A percentile compares a stretch with the other conserved stretches of the same genome.
phyloP scores from a whole-genome alignment of 1,140 invertebrate genomes.

The Heliconius hewitsoni region DNA sequence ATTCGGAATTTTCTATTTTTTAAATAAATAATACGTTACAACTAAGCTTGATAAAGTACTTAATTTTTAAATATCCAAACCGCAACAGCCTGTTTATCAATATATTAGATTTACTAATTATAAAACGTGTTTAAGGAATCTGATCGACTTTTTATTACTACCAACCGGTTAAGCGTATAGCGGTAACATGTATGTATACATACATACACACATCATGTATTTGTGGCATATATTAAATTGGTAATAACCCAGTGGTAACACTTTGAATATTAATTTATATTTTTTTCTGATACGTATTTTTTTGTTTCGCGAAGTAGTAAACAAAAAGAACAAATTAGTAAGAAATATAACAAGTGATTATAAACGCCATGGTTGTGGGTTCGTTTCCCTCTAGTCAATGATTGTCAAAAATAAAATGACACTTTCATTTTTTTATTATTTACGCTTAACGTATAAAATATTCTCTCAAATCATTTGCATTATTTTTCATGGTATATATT shows the following conservation, averaged over 20 bases:
- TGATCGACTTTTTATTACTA: constrained; percentile 31
- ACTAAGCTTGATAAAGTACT: background rate
- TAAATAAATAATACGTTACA: background rate
- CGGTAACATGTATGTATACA: background rate
- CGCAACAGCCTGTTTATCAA: background rate
- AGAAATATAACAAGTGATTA: background rate
- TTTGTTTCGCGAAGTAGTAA: background rate
- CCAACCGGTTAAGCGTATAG: background rate
- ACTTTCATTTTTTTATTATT: no score
- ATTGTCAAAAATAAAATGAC: no score
- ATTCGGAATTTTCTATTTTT: no score
- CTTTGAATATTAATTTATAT: background rate
- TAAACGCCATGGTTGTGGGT: background rate
- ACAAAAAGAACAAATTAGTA: background rate
- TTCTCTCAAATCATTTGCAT: no score
- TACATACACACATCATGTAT: background rate
- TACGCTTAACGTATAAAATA: no score
- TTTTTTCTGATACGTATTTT: background rate
- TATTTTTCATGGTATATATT: no score
- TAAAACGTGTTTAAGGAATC: constrained; percentile 31
- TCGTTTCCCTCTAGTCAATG: background rate
- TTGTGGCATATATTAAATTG: background rate
- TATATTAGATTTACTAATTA: constrained; percentile 26
- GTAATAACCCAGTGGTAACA: background rate
- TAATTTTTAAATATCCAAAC: constrained; percentile 3